Evolutionary conservation across 2,113 vertebrate genomes (phyloP), one percentile per base, ranked within the genome.

Genomic region (Conger conger): DNA sequence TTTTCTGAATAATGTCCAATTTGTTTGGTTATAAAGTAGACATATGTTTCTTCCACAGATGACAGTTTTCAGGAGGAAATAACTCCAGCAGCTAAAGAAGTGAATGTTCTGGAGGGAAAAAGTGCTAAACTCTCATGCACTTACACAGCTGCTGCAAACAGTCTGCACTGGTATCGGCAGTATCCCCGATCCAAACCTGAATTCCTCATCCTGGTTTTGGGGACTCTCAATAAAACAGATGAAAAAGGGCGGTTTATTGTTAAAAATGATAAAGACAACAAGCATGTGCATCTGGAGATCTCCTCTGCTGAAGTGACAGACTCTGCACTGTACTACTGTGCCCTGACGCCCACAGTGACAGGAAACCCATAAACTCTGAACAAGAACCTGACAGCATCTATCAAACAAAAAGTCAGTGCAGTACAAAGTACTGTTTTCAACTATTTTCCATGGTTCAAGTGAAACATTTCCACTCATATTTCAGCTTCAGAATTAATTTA

Each of bases 251-350:
- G 7, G 57, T 63, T 63, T 63, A 27, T 6, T 63, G 57, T 63
- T 27, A 63, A 4, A 63, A 20, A 23, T 63, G 57, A 63, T 63
- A 63, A 63, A 63, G 18, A 63, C 2, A 63, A 27, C 18, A 20
- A 23, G 20, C 57, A 27, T 80, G 60, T 17, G 35, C 5, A 83
- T 87, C 84, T 89, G 79, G 38, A 73, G 0, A 85, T 88, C 83
- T 86, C 80, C 42, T 53, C 84, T 84, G 85, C 86, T 78, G 38
- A 82, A 84, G 33, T 86, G 68, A 50, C 85, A 82, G 88, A 90
- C 57, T 89, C 86, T 83, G 87, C 20, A 6, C 57, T 63, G 57
- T 63, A 20, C 23, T 20, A 63, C 57, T 63, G 45, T 27, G 57
- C 57, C 23, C 57, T 63, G 57, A 1, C 0, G 57, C 57, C 57